These are phyloP conservation scores for Ianthella basta DNA, from an alignment of 37 sponge, comb jelly and placozoan genomes.

Conservation along the genomic window DNA sequence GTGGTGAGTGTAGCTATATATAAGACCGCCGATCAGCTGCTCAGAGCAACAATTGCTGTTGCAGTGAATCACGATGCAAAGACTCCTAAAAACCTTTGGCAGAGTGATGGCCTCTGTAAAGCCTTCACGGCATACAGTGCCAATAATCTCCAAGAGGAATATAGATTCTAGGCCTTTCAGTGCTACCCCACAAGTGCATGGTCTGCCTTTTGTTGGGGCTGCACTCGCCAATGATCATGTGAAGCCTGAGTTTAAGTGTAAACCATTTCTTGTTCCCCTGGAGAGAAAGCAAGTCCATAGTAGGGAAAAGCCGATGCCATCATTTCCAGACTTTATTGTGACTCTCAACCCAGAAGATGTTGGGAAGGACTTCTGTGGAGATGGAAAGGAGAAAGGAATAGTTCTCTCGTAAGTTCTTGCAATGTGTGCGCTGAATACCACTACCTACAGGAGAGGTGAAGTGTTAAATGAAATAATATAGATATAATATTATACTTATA, in stretches of 20 bases:
- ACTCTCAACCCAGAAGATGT: slow-evolving; percentile 48
- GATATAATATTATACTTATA: not conserved
- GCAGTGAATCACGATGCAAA: too few relatives aligned
- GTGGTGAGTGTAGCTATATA: too few relatives aligned
- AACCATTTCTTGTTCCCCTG: slow-evolving; percentile 2
- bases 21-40: too few relatives aligned
- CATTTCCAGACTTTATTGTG: slow-evolving; percentile 37
- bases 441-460: too few relatives aligned
- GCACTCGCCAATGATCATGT: slow-evolving; percentile 22
- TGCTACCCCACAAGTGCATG: slow-evolving; percentile 37
- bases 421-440: not conserved
- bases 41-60: too few relatives aligned
- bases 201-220: slow-evolving; percentile 53
- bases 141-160: too few relatives aligned
- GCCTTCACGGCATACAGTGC: too few relatives aligned
- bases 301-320: slow-evolving; percentile 40
- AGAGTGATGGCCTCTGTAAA: too few relatives aligned
- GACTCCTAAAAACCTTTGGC: too few relatives aligned
- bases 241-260: not conserved
- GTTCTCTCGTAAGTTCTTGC: slow-evolving; percentile 20
- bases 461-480: too few relatives aligned
- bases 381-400: slow-evolving; percentile 37
- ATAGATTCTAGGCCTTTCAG: slow-evolving; percentile 27
- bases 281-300: slow-evolving; percentile 44
- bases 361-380: slow-evolving; percentile 55